Evolutionary conservation across 2,113 vertebrate species (phyloP).

Genomic region (Platysteira castanea): DNA sequence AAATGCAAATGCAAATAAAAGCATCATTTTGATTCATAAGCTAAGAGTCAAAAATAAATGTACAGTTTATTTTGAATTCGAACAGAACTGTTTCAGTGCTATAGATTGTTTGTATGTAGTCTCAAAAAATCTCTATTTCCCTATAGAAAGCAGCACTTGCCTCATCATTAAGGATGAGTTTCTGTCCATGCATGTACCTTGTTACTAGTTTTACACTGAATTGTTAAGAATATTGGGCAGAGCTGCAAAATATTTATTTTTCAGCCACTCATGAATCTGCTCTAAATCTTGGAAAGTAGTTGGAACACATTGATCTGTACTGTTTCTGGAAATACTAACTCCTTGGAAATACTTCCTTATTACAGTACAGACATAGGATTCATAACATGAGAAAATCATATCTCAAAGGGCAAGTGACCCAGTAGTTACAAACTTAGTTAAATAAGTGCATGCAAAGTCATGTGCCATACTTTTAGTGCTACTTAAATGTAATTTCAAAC

Average conservation of each 20-base stretch:
- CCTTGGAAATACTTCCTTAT: neutral
- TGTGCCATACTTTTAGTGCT: neutral
- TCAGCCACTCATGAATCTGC: neutral
- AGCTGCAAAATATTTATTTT: neutral
- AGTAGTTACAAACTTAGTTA: neutral
- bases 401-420: neutral
- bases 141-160: neutral
- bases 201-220: neutral
- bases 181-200: neutral
- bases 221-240: neutral
- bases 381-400: neutral
- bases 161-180: neutral
- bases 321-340: neutral
- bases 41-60: neutral
- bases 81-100: neutral
- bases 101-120: neutral
- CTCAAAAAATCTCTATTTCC: neutral
- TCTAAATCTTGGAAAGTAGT: neutral
- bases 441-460: neutral
- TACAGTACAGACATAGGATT: neutral
- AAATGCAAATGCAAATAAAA: slow-evolving; percentile 6
- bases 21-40: neutral
- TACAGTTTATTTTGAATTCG: neutral
- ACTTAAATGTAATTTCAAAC: neutral
- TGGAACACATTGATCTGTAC: neutral